phyloP scores from a whole-genome alignment of 2,113 vertebrate species.

The Brevimyrus niger region DNA sequence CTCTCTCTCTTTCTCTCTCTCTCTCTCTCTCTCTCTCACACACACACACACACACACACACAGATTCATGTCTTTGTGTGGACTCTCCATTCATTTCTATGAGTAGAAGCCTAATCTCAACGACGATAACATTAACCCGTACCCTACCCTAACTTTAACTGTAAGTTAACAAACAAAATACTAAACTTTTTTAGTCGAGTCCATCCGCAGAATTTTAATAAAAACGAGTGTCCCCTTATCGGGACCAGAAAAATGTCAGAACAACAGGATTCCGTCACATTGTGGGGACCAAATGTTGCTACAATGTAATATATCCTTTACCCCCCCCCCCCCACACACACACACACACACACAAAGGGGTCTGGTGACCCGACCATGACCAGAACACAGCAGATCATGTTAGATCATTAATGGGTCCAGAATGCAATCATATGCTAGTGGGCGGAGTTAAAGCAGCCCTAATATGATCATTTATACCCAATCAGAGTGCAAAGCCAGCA shows the following conservation, averaged over 20 bases:
- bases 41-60: slow-evolving; percentile 17
- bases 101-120: neutral
- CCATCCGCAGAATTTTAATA: neutral
- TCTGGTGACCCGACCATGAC: neutral
- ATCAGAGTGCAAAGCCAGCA: neutral
- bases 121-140: neutral
- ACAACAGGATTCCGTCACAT: neutral
- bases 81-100: neutral
- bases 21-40: neutral
- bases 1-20: neutral
- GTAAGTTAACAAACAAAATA: neutral
- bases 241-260: neutral
- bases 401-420: neutral
- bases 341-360: neutral
- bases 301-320: neutral
- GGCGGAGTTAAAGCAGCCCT: neutral
- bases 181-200: neutral
- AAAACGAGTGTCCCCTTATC: neutral
- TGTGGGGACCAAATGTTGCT: neutral
- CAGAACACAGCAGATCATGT: neutral
- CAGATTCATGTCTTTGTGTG: neutral
- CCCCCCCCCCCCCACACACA: too few species aligned
- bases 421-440: neutral
- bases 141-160: neutral
- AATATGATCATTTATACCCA: neutral